Conservation (phyloP, 2,888 invertebrate genomes). For the Dynastes maya region DNA sequence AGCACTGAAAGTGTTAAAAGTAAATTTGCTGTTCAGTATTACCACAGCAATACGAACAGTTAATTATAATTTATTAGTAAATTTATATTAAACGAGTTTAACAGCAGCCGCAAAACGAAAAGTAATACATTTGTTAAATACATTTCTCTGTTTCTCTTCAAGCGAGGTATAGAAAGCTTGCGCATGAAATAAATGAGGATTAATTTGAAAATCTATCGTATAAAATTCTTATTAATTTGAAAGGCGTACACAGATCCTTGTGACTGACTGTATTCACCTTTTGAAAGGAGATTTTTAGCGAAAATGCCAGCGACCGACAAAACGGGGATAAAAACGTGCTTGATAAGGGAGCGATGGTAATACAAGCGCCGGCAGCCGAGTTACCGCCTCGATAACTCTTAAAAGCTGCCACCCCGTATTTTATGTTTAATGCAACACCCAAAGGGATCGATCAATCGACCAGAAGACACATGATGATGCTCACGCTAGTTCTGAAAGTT, state of each 20-base stretch:
- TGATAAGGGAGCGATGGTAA: constrained; percentile 48
- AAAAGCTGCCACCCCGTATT: constrained; percentile 66
- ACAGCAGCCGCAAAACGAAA: no score
- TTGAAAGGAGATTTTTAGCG: constrained; percentile 16
- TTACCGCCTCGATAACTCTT: constrained; percentile 67
- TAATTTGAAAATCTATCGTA: no score
- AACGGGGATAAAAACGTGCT: constrained; percentile 34
- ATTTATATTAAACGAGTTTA: no score
- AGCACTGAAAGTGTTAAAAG: no score
- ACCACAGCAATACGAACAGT: no score
- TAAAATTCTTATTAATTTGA: neutral
- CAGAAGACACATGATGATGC: constrained; percentile 58
- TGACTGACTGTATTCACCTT: constrained; percentile 12
- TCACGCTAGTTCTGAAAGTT: constrained; percentile 47
- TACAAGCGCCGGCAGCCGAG: constrained; percentile 46
- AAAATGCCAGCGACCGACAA: constrained; percentile 16
- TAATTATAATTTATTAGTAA: no score
- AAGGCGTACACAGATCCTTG: neutral
- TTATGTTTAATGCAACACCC: constrained; percentile 69
- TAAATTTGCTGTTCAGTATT: no score
- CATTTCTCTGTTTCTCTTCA: no score
- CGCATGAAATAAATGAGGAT: no score
- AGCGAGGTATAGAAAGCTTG: no score
- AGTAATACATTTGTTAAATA: no score
- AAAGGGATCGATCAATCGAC: constrained; percentile 62